Conservation (phyloP, 2,797 vertebrate species). For the Hippocampus kuda region DNA sequence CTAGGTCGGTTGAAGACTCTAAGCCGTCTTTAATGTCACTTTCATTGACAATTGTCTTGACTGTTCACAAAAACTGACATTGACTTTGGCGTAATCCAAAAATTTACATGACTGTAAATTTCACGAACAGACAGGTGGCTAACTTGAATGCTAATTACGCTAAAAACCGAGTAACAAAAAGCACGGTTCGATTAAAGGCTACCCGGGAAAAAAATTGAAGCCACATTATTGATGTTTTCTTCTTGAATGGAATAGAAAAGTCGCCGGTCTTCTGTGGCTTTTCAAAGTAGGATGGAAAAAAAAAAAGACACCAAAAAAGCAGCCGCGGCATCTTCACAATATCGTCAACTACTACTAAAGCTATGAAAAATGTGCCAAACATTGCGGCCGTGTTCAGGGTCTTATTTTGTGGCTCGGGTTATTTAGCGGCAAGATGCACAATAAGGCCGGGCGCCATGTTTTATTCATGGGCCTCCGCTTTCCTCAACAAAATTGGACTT, state of each 20-base stretch:
- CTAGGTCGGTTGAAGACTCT: no score
- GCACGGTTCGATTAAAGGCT: not conserved
- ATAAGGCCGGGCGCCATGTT: slow-evolving; percentile 32
- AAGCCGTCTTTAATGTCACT: no score
- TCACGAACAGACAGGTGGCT: no score
- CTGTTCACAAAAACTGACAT: no score
- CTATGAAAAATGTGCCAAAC: slow-evolving; percentile 22
- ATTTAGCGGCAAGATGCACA: slow-evolving; percentile 24
- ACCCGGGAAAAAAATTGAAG: slow-evolving; percentile 4
- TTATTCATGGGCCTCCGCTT: slow-evolving; percentile 47
- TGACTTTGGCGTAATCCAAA: no score
- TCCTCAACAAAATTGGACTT: slow-evolving; percentile 45
- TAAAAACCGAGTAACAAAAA: not conserved
- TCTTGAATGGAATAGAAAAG: slow-evolving; percentile 45
- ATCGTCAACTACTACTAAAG: slow-evolving; percentile 31
- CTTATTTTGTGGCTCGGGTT: slow-evolving; percentile 40
- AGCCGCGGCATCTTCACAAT: slow-evolving; percentile 27
- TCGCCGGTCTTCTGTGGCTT: slow-evolving; percentile 34
- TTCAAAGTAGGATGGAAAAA: slow-evolving; percentile 44
- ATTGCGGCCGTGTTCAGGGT: slow-evolving; percentile 20
- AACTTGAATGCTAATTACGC: not conserved
- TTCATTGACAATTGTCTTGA: no score
- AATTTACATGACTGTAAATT: no score
- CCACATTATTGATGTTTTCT: slow-evolving; percentile 42
- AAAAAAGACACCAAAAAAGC: slow-evolving; percentile 3